Conservation (phyloP, 1,140 invertebrate genomes). For the Drosophila eugracilis region DNA sequence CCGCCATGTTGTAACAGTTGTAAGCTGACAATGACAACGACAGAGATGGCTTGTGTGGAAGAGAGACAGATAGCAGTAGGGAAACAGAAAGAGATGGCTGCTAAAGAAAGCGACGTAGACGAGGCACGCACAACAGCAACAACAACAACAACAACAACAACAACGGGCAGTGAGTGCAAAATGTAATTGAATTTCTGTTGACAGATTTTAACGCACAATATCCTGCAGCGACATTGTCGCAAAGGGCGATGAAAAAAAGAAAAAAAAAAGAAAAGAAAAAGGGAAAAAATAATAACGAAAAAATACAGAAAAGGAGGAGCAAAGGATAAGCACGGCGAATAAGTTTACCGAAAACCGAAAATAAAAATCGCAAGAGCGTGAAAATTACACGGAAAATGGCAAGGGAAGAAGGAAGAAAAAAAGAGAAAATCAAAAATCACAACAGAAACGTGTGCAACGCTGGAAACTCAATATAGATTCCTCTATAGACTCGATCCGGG, state of each 20-base stretch:
- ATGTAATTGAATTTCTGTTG: conserved; percentile 82
- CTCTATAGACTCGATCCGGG: conserved; percentile 1
- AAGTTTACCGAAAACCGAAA: conserved; percentile 3
- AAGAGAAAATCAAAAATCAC: not conserved
- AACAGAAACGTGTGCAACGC: conserved; percentile 2
- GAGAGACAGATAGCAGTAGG: not conserved
- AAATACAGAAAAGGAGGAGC: too few species aligned
- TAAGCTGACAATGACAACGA: conserved; percentile 50
- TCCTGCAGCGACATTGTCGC: conserved; percentile 71
- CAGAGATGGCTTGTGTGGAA: not conserved
- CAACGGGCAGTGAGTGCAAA: conserved; percentile 27
- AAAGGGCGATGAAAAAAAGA: conserved; percentile 25
- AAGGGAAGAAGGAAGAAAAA: too few species aligned
- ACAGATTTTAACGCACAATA: conserved; percentile 82
- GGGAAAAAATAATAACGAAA: not conserved
- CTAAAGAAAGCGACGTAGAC: conserved; percentile 1
- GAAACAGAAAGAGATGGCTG: not conserved
- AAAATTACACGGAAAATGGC: conserved; percentile 8
- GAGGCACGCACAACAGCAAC: conserved; percentile 28
- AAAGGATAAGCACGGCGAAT: not conserved
- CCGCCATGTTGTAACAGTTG: conserved; percentile 52
- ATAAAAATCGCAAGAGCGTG: conserved; percentile 10
- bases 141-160: conserved; percentile 2
- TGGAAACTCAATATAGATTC: conserved; percentile 14
- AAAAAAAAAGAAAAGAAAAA: conserved; percentile 11